Percentiles rank a stretch among this genome's conserved stretches.
phyloP scores from a whole-genome alignment of 2,888 invertebrate species.

The Acrobasis consociella region DNA sequence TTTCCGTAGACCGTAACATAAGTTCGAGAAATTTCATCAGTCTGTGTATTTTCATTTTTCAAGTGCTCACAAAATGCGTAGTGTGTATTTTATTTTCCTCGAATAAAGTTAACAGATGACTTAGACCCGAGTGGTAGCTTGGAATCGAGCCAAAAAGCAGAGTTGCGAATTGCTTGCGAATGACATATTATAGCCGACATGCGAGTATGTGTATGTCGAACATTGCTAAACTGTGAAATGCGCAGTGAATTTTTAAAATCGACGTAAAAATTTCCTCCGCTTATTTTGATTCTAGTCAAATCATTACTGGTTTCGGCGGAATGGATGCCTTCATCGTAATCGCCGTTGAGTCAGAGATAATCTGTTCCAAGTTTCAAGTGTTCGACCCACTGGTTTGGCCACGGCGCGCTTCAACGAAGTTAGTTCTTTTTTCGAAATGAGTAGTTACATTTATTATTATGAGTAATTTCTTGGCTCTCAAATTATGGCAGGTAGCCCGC shows the following conservation, averaged over 20 bases:
- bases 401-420: slow-evolving; percentile 48
- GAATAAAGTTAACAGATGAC: slow-evolving; percentile 67
- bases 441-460: slow-evolving; percentile 78
- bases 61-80: slow-evolving; percentile 39
- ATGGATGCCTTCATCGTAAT: slow-evolving; percentile 24
- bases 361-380: slow-evolving; percentile 46
- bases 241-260: slow-evolving; percentile 35
- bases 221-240: slow-evolving; percentile 46
- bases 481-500: slow-evolving; percentile 80
- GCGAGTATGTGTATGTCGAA: slow-evolving; percentile 43
- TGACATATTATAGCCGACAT: slow-evolving; percentile 53
- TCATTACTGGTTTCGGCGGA: slow-evolving; percentile 5
- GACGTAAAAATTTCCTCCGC: background rate
- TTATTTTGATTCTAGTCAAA: slow-evolving; percentile 1
- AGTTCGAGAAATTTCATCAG: slow-evolving; percentile 6
- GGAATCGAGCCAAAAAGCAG: slow-evolving; percentile 59
- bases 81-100: slow-evolving; percentile 49
- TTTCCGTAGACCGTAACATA: slow-evolving; percentile 17
- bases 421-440: slow-evolving; percentile 66
- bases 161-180: slow-evolving; percentile 59
- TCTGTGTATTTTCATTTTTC: slow-evolving; percentile 30
- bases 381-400: slow-evolving; percentile 39
- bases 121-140: slow-evolving; percentile 60
- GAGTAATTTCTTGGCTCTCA: slow-evolving; percentile 77
- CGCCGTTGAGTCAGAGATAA: slow-evolving; percentile 58